Evolutionary conservation across 1,140 invertebrate genomes (phyloP).

Genomic region (Chelonus insularis): DNA sequence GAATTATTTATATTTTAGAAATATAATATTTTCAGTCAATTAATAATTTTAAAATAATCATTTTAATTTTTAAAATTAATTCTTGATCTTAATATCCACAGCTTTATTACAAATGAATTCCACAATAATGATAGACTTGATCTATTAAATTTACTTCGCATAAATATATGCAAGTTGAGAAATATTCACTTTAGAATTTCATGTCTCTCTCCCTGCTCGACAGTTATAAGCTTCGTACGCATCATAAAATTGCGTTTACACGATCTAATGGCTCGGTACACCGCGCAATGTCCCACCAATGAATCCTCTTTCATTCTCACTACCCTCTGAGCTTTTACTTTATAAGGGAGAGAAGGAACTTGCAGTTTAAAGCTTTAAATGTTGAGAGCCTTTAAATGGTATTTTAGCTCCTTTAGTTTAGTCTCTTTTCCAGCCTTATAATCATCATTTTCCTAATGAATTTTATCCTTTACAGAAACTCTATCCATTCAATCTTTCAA

Average conservation of each 20-base stretch:
- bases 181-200: background rate
- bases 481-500: no score
- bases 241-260: conserved; percentile 43
- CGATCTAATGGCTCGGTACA: conserved; percentile 35
- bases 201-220: background rate
- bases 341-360: background rate
- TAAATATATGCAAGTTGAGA: no score
- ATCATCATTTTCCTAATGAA: no score
- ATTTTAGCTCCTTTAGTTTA: background rate
- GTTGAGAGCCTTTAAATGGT: conserved; percentile 27
- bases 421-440: background rate
- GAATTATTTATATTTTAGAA: no score
- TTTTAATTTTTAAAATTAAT: no score
- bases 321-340: conserved; percentile 1
- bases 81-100: no score
- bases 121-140: no score
- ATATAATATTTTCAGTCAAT: no score
- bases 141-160: no score
- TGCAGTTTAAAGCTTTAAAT: conserved; percentile 23
- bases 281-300: conserved; percentile 17
- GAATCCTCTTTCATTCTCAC: conserved; percentile 33
- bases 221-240: conserved; percentile 25
- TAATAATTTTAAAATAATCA: no score
- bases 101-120: no score
- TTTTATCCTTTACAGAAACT: no score